Conservation (phyloP, 2,888 invertebrate genomes). For the Physocephala rufipes region DNA sequence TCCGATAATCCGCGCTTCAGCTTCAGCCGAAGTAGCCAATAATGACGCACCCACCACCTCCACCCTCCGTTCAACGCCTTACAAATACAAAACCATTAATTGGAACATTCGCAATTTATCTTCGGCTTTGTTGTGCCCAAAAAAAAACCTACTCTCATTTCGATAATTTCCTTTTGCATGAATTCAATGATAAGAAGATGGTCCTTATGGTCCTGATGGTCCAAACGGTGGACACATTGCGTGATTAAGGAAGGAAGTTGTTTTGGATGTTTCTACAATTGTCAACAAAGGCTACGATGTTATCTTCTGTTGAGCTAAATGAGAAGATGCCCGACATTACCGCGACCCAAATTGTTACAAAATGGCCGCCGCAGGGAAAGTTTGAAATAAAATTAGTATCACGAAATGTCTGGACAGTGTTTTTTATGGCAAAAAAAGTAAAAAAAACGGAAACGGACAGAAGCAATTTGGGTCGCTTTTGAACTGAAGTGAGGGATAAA, state of each 20-base stretch:
- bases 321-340: slow-evolving; percentile 51
- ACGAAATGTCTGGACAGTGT: neutral
- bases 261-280: slow-evolving; percentile 55
- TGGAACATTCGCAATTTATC: slow-evolving; percentile 21
- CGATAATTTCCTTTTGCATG: slow-evolving; percentile 23
- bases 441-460: neutral
- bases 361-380: slow-evolving; percentile 10
- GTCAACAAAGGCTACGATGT: slow-evolving; percentile 27
- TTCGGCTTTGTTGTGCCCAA: neutral
- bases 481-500: neutral
- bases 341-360: slow-evolving; percentile 41
- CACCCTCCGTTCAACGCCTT: neutral
- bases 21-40: neutral
- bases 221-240: slow-evolving; percentile 49
- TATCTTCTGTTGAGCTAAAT: slow-evolving; percentile 42
- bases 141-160: slow-evolving; percentile 25
- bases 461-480: neutral
- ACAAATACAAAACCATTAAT: slow-evolving; percentile 13
- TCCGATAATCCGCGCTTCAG: neutral
- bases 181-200: slow-evolving; percentile 22
- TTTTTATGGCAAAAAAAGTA: slow-evolving; percentile 10
- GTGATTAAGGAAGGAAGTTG: slow-evolving; percentile 65
- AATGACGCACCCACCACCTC: slow-evolving; percentile 17
- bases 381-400: neutral
- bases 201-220: neutral